Evolutionary conservation across 2,113 vertebrate genomes (phyloP).

Genomic region (Cololabis saira): DNA sequence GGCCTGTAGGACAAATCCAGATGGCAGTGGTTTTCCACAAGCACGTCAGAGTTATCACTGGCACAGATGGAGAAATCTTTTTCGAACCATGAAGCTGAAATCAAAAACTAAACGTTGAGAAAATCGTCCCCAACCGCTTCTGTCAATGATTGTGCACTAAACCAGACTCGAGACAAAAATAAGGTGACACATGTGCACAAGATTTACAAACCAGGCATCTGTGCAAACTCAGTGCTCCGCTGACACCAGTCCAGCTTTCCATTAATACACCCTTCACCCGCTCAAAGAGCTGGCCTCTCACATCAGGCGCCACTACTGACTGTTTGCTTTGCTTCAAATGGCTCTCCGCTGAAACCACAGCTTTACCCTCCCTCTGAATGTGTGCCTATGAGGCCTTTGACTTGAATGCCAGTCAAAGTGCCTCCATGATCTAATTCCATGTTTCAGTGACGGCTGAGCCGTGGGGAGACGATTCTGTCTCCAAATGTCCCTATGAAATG

Average conservation of each 20-base stretch:
- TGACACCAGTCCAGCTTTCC: slow-evolving; percentile 12
- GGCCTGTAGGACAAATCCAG: slow-evolving; percentile 9
- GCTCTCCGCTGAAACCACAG: slow-evolving; percentile 60
- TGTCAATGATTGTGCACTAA: too few relatives aligned
- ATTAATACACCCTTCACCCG: slow-evolving; percentile 13
- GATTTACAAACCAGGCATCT: slow-evolving; percentile 13
- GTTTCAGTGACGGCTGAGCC: slow-evolving; percentile 62
- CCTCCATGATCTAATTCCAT: slow-evolving; percentile 50
- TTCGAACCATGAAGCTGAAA: slow-evolving; percentile 4
- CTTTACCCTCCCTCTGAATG: slow-evolving; percentile 42
- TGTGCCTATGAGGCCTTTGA: slow-evolving; percentile 42
- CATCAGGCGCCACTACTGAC: slow-evolving; percentile 52
- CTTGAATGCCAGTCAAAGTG: slow-evolving; percentile 44
- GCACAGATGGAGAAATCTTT: neutral
- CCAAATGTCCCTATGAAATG: slow-evolving; percentile 49
- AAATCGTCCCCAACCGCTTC: neutral
- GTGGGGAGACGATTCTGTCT: slow-evolving; percentile 31
- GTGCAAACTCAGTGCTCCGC: slow-evolving; percentile 4
- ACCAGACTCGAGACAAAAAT: neutral
- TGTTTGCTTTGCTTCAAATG: slow-evolving; percentile 51
- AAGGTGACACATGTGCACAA: neutral
- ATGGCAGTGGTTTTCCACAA: slow-evolving; percentile 12
- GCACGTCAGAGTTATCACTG: slow-evolving; percentile 10
- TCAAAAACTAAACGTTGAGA: slow-evolving; percentile 2
- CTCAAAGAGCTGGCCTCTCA: slow-evolving; percentile 40